These are phyloP conservation scores for Sarcophaga carnaria DNA, from an alignment of 2,888 invertebrate genomes.

Conservation along the genomic window DNA sequence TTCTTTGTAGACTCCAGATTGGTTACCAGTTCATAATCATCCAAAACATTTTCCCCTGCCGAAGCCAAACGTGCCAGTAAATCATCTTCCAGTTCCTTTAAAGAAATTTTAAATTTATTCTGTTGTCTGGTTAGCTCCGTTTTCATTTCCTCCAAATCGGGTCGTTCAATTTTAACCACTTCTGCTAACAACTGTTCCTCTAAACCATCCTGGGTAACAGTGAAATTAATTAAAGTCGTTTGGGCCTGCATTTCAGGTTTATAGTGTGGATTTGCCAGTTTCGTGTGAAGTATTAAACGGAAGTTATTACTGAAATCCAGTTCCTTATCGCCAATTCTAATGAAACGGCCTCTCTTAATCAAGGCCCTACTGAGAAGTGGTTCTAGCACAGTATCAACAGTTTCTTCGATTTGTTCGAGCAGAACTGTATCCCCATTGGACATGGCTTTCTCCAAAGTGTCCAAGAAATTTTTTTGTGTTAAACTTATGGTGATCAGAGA, in stretches of 20 bases:
- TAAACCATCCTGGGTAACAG: conserved; percentile 96
- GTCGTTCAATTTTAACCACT: conserved; percentile 96
- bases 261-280: conserved; percentile 97
- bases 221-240: conserved; percentile 97
- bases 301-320: conserved; percentile 93
- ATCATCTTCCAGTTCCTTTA: conserved; percentile 95
- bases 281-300: conserved; percentile 94
- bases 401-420: conserved; percentile 95
- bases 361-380: conserved; percentile 94
- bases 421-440: conserved; percentile 89
- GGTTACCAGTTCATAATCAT: conserved; percentile 94
- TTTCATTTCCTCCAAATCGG: conserved; percentile 93
- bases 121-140: conserved; percentile 94
- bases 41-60: conserved; percentile 95
- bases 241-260: conserved; percentile 99
- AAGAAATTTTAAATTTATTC: conserved; percentile 95
- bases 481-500: conserved; percentile 88
- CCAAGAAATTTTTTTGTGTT: conserved; percentile 92
- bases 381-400: conserved; percentile 95
- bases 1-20: conserved; percentile 97
- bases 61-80: conserved; percentile 92
- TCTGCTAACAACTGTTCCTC: conserved; percentile 97
- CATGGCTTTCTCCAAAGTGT: conserved; percentile 90
- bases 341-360: conserved; percentile 91
- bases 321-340: conserved; percentile 95